A percentile compares a stretch with the other conserved stretches of the same genome.
Evolutionary conservation across 2,888 invertebrate genomes (phyloP).

Genomic region (Ypsolopha scabrella): DNA sequence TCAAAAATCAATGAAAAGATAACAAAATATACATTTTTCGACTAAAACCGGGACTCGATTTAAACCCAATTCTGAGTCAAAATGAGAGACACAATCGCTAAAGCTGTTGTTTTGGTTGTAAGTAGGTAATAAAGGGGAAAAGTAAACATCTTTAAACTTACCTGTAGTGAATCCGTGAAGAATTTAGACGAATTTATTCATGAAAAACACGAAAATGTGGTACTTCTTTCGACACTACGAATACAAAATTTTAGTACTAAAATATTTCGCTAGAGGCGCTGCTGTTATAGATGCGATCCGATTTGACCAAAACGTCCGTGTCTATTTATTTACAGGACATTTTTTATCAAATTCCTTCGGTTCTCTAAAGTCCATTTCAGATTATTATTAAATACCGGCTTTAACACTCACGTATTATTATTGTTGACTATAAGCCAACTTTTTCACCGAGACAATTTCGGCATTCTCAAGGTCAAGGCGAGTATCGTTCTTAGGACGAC

Average conservation of each 20-base stretch:
- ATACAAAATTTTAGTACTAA: slow-evolving; percentile 67
- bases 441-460: too few species aligned
- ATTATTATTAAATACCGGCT: too few species aligned
- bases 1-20: not conserved
- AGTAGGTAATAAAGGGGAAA: slow-evolving; percentile 14
- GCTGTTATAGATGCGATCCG: slow-evolving; percentile 28
- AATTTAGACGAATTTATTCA: slow-evolving; percentile 57
- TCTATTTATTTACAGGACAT: too few species aligned
- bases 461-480: too few species aligned
- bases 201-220: slow-evolving; percentile 64
- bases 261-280: slow-evolving; percentile 35
- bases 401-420: too few species aligned
- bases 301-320: not conserved
- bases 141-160: slow-evolving; percentile 34
- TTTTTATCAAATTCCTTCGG: too few species aligned
- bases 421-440: too few species aligned
- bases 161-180: slow-evolving; percentile 55
- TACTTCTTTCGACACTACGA: slow-evolving; percentile 65
- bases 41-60: slow-evolving; percentile 53
- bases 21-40: slow-evolving; percentile 15
- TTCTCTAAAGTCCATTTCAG: too few species aligned
- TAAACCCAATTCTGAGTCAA: slow-evolving; percentile 63
- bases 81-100: slow-evolving; percentile 39
- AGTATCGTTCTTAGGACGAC: too few species aligned
- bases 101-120: slow-evolving; percentile 25